A percentile compares a stretch with the other conserved stretches of the same genome.
Conservation (phyloP, 2,797 vertebrate genomes). For the Macrochelys suwanniensis region DNA sequence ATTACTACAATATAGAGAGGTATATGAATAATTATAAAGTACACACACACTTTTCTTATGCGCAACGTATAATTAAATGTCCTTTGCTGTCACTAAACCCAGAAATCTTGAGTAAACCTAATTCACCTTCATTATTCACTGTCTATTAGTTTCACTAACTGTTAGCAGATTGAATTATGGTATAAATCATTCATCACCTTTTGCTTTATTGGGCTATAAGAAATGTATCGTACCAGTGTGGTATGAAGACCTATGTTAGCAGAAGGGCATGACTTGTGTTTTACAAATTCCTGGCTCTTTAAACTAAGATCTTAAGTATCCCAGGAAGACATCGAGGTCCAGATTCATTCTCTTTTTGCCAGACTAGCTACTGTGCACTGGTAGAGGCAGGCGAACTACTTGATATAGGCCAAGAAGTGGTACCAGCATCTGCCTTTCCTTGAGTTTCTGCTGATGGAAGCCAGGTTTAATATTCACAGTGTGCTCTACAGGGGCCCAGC, state of each 20-base stretch:
- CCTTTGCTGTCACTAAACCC: neutral
- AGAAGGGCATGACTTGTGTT: slow-evolving; percentile 33
- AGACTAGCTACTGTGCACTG: neutral
- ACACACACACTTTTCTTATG: neutral
- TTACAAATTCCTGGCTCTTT: neutral
- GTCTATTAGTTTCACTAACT: slow-evolving; percentile 50
- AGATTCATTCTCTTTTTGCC: neutral
- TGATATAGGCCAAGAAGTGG: neutral
- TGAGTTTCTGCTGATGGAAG: neutral
- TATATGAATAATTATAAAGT: neutral
- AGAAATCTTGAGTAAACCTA: slow-evolving; percentile 31
- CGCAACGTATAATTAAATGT: neutral
- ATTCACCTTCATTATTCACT: slow-evolving; percentile 29
- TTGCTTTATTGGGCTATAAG: slow-evolving; percentile 40
- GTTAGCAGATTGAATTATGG: slow-evolving; percentile 39
- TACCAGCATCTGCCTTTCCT: neutral
- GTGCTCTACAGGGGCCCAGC: neutral
- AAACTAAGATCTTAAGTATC: neutral
- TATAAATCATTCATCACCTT: slow-evolving; percentile 46
- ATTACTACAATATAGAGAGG: neutral
- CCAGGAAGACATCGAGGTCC: neutral
- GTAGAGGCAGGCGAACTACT: neutral
- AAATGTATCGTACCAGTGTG: neutral
- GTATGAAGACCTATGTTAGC: slow-evolving; percentile 29
- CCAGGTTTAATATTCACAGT: neutral